Conservation (phyloP, 2,888 invertebrate species). For the Dione juno region DNA sequence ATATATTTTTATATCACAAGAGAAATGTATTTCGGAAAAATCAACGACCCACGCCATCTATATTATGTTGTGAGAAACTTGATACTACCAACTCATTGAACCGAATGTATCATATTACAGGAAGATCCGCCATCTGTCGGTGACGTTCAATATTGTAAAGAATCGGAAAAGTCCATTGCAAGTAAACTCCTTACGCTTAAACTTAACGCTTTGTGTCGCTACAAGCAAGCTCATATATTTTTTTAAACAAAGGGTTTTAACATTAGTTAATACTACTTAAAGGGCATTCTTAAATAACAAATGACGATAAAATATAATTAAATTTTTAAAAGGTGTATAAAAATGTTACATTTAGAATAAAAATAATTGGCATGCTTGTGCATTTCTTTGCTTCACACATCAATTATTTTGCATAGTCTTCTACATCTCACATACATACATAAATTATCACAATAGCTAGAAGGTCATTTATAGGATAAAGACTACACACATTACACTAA, state of each 20-base stretch:
- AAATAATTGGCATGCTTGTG: too few relatives aligned
- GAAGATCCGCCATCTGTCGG: conserved; percentile 34
- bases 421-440: background rate
- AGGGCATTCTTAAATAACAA: too few relatives aligned
- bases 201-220: conserved; percentile 33
- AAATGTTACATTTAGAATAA: too few relatives aligned
- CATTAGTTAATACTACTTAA: too few relatives aligned
- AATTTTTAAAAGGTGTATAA: too few relatives aligned
- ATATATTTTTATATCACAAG: too few relatives aligned
- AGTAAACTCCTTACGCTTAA: background rate
- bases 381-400: too few relatives aligned
- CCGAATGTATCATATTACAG: background rate
- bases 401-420: background rate
- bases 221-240: conserved; percentile 10
- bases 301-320: too few relatives aligned
- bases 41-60: conserved; percentile 41
- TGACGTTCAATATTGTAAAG: conserved; percentile 16
- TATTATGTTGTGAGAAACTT: conserved; percentile 1
- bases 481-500: conserved; percentile 24
- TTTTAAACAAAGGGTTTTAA: too few relatives aligned
- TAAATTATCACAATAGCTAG: background rate
- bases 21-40: too few relatives aligned
- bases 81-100: background rate
- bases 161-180: conserved; percentile 16
- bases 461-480: background rate